phyloP scores from a whole-genome alignment of 2,113 vertebrate species.

The Vidua chalybeata region DNA sequence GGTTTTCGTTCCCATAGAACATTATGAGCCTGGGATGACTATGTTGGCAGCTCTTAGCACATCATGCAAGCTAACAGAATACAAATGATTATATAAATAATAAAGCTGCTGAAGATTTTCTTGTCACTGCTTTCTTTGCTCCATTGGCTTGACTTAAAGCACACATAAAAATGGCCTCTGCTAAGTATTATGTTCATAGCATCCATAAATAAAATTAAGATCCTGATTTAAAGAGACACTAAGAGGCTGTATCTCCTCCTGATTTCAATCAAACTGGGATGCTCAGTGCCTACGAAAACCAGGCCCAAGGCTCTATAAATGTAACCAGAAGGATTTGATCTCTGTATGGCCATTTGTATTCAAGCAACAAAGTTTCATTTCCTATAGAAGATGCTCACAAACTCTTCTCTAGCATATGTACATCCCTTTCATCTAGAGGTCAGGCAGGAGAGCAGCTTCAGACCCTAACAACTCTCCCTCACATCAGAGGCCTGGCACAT shows the following conservation, averaged over 20 bases:
- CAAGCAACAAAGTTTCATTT: not conserved
- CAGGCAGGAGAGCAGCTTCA: not conserved
- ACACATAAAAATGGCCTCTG: conserved; percentile 46
- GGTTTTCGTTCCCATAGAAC: conserved; percentile 3
- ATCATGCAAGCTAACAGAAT: conserved; percentile 27
- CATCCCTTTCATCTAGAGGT: not conserved
- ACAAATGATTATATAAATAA: conserved; percentile 58
- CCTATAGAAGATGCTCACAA: not conserved
- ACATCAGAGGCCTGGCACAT: not conserved
- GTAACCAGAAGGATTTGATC: not conserved
- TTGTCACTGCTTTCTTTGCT: conserved; percentile 50
- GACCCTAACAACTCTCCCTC: not conserved
- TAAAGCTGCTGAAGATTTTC: conserved; percentile 53
- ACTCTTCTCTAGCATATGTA: not conserved
- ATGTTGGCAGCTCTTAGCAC: not conserved
- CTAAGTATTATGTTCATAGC: conserved; percentile 37
- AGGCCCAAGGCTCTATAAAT: not conserved
- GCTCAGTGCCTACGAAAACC: not conserved
- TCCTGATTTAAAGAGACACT: conserved; percentile 44
- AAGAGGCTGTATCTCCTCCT: conserved; percentile 19
- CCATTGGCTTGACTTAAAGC: conserved; percentile 59
- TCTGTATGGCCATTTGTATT: not conserved
- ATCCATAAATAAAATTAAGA: conserved; percentile 58
- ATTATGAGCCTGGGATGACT: not conserved
- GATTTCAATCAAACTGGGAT: conserved; percentile 16